Base-by-base conservation (phyloP, 2,888 invertebrate genomes). In the Hemistola chrysoprasaria region DNA sequence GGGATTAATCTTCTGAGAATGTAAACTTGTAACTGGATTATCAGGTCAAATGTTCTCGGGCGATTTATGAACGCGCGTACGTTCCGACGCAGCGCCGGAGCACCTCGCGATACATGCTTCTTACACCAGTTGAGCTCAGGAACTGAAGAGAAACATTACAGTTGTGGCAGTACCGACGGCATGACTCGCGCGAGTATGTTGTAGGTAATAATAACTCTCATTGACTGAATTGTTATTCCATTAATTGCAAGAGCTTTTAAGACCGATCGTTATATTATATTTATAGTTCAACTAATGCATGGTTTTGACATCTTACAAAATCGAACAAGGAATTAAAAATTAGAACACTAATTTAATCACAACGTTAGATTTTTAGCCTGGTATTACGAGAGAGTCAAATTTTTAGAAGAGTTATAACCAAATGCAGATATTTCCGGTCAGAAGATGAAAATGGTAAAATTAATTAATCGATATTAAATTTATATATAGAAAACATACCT, bases 21-120 rank as follows among this genome's bases (percentile, higher is more conserved):
- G 69, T 66, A 62, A 70, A 70, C 59, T 66, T 58, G 71, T 68
- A 70, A 70, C 59, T 66, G 59, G 71, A 68, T 64, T 58, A 68
- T 47, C 62, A 56, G 69, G 71, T 68, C 69, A 66, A 62, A 56
- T 58, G 59, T 53, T 60, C 53, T 57, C 53, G 61, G 50, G 55
- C 43, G 61, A 67, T 71, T 71, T 71, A 71, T 55, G 71, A 64
- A 62, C 62, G 59, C 54, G 59, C 52, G 54, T 2, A 2, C 60
- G 60, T 51, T 51, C 44, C 40, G 49, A 43, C 46, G 53, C 42
- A 32, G 35, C 44, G 29, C 36, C 47, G 51, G 42, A 41, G 48
- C 57, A 55, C 53, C 47, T 48, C 52, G 42, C 47, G 44, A 34
- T 36, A 45, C 51, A 36, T 34, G 45, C 50, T 45, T 53, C 22